Conservation (phyloP, 2,888 invertebrate species). For the Mythimna ferrago region DNA sequence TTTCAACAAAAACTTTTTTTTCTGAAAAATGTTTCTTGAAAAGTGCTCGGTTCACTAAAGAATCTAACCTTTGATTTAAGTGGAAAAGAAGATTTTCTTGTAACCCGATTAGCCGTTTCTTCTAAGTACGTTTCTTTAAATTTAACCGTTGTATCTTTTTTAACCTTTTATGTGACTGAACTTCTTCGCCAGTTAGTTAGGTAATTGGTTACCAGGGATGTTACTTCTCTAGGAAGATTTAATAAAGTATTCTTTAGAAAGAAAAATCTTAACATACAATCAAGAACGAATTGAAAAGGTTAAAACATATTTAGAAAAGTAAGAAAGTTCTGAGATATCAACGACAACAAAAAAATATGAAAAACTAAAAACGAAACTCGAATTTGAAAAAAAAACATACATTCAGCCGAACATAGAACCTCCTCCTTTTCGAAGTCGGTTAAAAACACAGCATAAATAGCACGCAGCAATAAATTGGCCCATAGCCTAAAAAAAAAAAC, state of each 20-base stretch:
- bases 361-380: too few species aligned
- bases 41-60: not conserved
- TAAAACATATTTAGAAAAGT: not conserved
- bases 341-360: too few species aligned
- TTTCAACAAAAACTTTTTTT: too few species aligned
- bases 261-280: not conserved
- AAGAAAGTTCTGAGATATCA: too few species aligned
- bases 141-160: slow-evolving; percentile 36
- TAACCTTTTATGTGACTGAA: slow-evolving; percentile 38
- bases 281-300: not conserved
- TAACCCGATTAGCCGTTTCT: slow-evolving; percentile 35
- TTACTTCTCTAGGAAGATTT: not conserved
- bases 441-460: too few species aligned
- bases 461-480: too few species aligned
- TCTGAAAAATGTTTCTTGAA: not conserved
- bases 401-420: too few species aligned
- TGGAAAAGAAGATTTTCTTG: slow-evolving; percentile 25
- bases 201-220: slow-evolving; percentile 34
- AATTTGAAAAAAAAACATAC: too few species aligned
- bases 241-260: slow-evolving; percentile 5
- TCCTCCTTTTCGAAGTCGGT: too few species aligned
- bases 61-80: slow-evolving; percentile 3
- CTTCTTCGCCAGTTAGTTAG: slow-evolving; percentile 44
- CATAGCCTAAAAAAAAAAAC: too few species aligned
- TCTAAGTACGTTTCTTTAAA: slow-evolving; percentile 30